Base-by-base conservation (phyloP, 2,888 invertebrate genomes). In the Sminthurides aquaticus region DNA sequence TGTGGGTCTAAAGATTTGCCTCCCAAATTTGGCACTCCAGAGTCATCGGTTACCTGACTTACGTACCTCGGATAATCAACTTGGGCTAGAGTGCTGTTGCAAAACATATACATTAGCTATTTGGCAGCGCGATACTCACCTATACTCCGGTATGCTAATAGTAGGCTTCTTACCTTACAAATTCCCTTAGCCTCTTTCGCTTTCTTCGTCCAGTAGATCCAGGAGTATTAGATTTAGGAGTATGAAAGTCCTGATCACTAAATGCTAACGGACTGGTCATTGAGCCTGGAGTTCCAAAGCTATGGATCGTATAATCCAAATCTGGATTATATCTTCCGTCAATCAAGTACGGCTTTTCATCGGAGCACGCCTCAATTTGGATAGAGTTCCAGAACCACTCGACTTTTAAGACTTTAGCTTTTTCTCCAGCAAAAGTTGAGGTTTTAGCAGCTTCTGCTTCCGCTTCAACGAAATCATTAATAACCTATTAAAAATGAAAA, bases 331-430 rank as follows among this genome's bases (percentile, higher is more conserved):
- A 18, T 22, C 63, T 26, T 15, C 90, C 88, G 80, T 89, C 88
- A 77, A 91, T 91, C 22, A 88, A 83, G 80, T 94, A 94, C 74
- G 94, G 88, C 77, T 87, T 86, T 79, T 96, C 97, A 76, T 90
- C 89, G 68, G 93, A 91, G 76, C 91, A 89, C 72, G 90, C 90
- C 76, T 94, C 93, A 82, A 96, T 93, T 81, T 96, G 96, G 69
- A 97, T 91, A 57, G 95, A 94, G 49, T 91, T 91, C 97, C 97
- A 98, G 81, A 97, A 97, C 97, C 97, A 97, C 82, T 96, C 92
- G 3, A 90, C 90, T 80, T 90, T 91, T 62, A 93, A 88, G 70
- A 92, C 83, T 78, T 87, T 87, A 28, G 88, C 87, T 15, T 64
- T 67, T 49, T 73, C 71, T 43, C 43, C 49, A 5, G 26, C n/a